Conservation (phyloP, 2,113 vertebrate species). For the Struthidea cinerea region DNA sequence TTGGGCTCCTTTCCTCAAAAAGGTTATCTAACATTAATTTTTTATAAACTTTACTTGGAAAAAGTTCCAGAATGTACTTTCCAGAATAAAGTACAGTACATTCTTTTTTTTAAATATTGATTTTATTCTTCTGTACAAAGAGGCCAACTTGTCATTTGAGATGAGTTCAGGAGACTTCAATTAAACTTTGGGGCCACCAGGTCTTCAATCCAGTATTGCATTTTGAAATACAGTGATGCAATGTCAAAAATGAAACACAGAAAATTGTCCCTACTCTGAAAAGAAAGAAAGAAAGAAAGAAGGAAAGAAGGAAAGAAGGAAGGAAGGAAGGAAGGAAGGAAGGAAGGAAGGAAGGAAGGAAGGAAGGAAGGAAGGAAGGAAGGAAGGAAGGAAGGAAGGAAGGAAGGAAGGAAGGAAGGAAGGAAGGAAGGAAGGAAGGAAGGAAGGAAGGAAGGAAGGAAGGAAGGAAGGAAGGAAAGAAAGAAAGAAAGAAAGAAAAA, state of each 20-base stretch:
- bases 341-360: background rate
- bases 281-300: background rate
- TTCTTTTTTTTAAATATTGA: background rate
- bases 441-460: no score
- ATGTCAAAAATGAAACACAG: background rate
- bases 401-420: no score
- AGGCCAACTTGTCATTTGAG: background rate
- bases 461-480: background rate
- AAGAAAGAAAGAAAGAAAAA: no score
- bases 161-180: conserved; percentile 1
- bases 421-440: background rate
- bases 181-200: conserved; percentile 4
- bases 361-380: no score
- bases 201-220: background rate
- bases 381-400: background rate
- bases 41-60: background rate
- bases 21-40: background rate
- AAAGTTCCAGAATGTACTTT: background rate
- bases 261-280: background rate
- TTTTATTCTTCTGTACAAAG: background rate
- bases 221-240: background rate
- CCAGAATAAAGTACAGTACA: background rate
- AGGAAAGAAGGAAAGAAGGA: no score
- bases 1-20: background rate
- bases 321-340: background rate